These are phyloP conservation scores for Auanema freiburgensis DNA, from an alignment of 2,888 invertebrate genomes.

Conservation along the genomic window DNA sequence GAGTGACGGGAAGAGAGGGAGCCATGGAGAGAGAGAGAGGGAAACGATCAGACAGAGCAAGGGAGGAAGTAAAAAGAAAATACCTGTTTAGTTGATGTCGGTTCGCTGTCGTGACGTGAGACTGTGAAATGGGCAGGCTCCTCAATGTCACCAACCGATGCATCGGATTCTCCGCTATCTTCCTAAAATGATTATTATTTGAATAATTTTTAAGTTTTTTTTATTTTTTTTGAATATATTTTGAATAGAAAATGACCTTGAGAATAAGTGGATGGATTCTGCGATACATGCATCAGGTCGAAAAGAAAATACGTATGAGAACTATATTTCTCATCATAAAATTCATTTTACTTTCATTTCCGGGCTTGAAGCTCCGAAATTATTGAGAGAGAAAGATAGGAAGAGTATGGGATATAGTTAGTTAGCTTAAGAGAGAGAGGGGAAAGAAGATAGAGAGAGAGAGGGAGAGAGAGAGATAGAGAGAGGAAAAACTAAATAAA, in stretches of 20 bases:
- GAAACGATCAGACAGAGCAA: background rate
- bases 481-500: too few species aligned
- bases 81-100: background rate
- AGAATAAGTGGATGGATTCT: background rate
- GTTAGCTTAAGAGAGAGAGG: background rate
- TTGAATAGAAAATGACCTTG: background rate
- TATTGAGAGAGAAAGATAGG: too few species aligned
- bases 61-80: too few species aligned
- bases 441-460: too few species aligned
- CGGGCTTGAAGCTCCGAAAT: too few species aligned
- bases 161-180: constrained; percentile 25
- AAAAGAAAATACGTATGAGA: background rate
- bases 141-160: constrained; percentile 24
- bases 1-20: too few species aligned
- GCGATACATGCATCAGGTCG: background rate
- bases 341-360: too few species aligned
- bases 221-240: background rate
- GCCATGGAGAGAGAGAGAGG: background rate
- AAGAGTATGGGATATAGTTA: background rate
- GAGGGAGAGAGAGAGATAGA: too few species aligned
- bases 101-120: background rate
- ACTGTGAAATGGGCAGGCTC: constrained; percentile 9
- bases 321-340: background rate
- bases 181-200: constrained; percentile 23
- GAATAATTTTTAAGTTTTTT: background rate